These are phyloP conservation scores for Papilio protenor DNA, from an alignment of 2,888 invertebrate species.

Conservation along the genomic window DNA sequence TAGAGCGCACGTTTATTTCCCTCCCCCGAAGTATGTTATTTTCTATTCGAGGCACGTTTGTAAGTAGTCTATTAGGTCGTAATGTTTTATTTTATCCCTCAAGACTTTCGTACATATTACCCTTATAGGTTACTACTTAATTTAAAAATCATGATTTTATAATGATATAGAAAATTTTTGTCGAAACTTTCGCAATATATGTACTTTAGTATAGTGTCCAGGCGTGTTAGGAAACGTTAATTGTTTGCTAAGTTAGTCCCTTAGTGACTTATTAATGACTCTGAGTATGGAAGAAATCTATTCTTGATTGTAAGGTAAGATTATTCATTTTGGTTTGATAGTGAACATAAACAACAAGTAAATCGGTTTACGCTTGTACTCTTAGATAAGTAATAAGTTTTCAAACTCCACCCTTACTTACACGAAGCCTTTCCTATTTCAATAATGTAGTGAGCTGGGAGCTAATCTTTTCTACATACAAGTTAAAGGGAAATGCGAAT, in stretches of 20 bases:
- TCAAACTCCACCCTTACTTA: background rate
- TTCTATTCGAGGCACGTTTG: constrained; percentile 5
- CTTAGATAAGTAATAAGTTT: background rate
- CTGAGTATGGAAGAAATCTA: no score
- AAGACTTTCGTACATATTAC: background rate
- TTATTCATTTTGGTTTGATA: background rate
- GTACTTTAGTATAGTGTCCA: no score
- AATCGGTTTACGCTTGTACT: background rate
- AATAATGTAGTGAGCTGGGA: constrained; percentile 24
- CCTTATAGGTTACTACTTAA: background rate
- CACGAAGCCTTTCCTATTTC: constrained; percentile 17
- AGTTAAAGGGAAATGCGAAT: constrained; percentile 25
- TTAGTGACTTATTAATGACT: no score
- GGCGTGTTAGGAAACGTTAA: no score
- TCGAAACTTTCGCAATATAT: background rate
- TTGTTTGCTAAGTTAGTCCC: no score
- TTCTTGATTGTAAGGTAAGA: background rate
- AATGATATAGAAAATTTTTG: no score
- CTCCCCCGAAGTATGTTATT: background rate
- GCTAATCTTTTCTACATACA: constrained; percentile 23
- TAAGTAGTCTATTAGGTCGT: constrained; percentile 13
- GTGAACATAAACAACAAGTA: background rate
- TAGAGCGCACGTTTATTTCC: constrained; percentile 5
- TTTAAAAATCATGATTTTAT: background rate
- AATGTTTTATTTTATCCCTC: constrained; percentile 12